phyloP scores from a whole-genome alignment of 2,113 vertebrate genomes.

The Lontra canadensis region DNA sequence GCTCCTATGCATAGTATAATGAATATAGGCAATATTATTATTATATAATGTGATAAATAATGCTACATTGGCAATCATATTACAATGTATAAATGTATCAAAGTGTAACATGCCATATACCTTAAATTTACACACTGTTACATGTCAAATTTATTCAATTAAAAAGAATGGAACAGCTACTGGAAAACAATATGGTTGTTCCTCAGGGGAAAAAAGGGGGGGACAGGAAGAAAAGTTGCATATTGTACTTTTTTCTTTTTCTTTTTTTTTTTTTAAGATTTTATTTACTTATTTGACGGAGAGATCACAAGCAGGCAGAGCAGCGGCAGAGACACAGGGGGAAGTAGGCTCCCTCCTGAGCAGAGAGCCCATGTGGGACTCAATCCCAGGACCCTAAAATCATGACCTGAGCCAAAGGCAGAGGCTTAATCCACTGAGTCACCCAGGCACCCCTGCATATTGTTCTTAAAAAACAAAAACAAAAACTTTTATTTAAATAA shows the following conservation, averaged over 20 bases:
- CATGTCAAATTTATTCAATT: neutral
- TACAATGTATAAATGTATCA: neutral
- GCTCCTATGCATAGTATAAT: neutral
- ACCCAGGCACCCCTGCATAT: neutral
- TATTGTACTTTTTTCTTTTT: neutral
- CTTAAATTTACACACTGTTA: neutral
- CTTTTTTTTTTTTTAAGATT: too few species aligned
- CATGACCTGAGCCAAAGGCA: too few species aligned
- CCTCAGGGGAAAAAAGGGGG: accelerated
- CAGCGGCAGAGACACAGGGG: too few species aligned
- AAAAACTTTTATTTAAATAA: neutral
- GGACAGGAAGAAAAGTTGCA: neutral
- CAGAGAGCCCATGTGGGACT: too few species aligned
- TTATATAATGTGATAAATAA: neutral
- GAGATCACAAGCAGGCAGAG: too few species aligned
- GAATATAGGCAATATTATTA: neutral
- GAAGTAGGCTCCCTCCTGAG: too few species aligned
- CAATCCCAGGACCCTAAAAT: too few species aligned
- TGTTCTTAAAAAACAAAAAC: neutral
- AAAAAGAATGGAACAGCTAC: neutral
- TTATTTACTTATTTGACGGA: too few species aligned
- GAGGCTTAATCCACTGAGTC: too few species aligned
- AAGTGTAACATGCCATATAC: neutral
- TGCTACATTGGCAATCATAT: neutral
- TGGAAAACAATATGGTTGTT: neutral